Evolutionary conservation across 2,888 invertebrate species (phyloP), one percentile per base, ranked within the genome.

Genomic region (Malthinus seriepunctatus): DNA sequence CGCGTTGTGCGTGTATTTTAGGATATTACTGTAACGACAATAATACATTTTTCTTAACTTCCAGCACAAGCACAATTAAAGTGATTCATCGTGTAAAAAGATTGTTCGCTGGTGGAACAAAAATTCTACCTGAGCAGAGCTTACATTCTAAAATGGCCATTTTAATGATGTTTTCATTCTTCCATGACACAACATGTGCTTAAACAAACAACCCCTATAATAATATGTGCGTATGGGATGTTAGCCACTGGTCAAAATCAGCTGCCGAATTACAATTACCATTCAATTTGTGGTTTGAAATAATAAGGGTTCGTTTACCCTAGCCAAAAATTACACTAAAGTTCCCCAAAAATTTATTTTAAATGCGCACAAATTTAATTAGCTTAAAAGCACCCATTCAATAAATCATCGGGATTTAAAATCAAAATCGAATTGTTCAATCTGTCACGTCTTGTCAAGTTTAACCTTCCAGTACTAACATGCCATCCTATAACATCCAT

Each of bases 261-360:
- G 31, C 46, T 46, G 46, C 46, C 46, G 32, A 31, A 46, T 46
- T 46, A 46, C 14, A 31, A 46, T 46, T 46, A 46, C 14, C 15
- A 14, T 39, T 9, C 5, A 39, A 15, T 39, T 38, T 39, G 39
- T 15, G 39, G 39, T 39, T 14, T 2, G 2, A 23, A 39, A 39
- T 39, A 39, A 14, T 15, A n/a, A 15, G 39, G 39, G 39, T 12
- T 15, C 15, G 14, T 14, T 9, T 15, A 39, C 39, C 39, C n/a
- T n/a, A n/a, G n/a, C n/a, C n/a, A n/a, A n/a, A n/a, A n/a, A n/a
- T n/a, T n/a, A n/a, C n/a, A n/a, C n/a, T n/a, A n/a, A n/a, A n/a
- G n/a, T n/a, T n/a, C n/a, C n/a, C 39, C 39, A 12, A 15, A 23
- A 23, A 3, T 23, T 23, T 23, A 23, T 23, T 23, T 23, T 23